Evolutionary conservation across 2,888 invertebrate species (phyloP), one percentile per base, ranked within the genome.

Genomic region (Acrobeloides nanus): DNA sequence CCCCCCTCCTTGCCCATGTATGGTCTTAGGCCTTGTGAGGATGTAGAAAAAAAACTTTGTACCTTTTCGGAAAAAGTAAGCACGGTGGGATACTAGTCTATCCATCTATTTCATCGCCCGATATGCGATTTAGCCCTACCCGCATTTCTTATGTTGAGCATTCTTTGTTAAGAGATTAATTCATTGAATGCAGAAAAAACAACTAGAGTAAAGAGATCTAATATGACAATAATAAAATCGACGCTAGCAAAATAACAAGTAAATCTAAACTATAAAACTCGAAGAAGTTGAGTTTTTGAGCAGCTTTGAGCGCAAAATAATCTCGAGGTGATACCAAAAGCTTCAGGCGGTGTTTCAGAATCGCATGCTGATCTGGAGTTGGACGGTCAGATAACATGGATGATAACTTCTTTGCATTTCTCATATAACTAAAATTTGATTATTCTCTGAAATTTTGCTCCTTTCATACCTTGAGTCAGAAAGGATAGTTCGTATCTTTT

Each of bases 351-450:
- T 69, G 56, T 23, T 56, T 45, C 12, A 66, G 54, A 4, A 61
- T 47, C 2, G 54, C 52, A 34, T 53, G 55, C 3, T 53, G 55
- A 21, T 52, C 51, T 5, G 38, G 37, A 10, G 53, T 48, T 18
- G 61, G 65, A 32, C 61, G 57, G 46, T 69, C 70, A 4, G 46
- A 37, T n/a, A 70, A 47, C 70, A 70, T 71, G 8, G 55, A 45
- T 0, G 68, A 61, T 12, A 69, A 47, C 29, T 60, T 59, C 24
- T 47, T 46, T 12, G 66, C 67, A 37, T 59, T 60, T 17, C 40
- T 21, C 10, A 56, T 24, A 38, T 63, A 68, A 24, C 62, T 64
- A 38, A 24, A 58, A 53, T 35, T 6, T 20, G n/a, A 55, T 24
- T n/a, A n/a, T n/a, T n/a, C n/a, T n/a, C n/a, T n/a, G n/a, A n/a